Percentiles rank a stretch among this genome's conserved stretches.
These are phyloP conservation scores for Enteromius trimaculatus DNA, from an alignment of 2,797 vertebrate species.

Conservation along the genomic window DNA sequence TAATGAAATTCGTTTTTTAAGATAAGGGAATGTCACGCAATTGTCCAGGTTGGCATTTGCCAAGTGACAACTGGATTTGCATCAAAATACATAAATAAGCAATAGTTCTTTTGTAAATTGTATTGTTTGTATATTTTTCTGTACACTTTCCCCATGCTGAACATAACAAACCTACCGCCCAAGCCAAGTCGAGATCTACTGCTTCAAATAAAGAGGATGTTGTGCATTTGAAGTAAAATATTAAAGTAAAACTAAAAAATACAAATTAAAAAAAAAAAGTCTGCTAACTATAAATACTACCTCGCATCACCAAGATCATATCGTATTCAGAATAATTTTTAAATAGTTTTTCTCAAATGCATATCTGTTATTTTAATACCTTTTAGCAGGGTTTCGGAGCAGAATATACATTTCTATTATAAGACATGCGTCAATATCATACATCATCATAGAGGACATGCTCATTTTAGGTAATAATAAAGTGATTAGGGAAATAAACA, in stretches of 20 bases:
- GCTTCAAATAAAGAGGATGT: neutral
- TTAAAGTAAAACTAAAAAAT: neutral
- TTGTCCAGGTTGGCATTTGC: neutral
- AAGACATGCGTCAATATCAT: neutral
- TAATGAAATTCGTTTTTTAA: neutral
- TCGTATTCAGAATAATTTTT: neutral
- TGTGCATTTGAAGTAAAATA: neutral
- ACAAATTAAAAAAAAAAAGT: neutral
- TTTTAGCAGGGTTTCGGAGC: neutral
- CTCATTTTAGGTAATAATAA: neutral
- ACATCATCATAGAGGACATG: neutral
- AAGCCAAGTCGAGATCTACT: neutral
- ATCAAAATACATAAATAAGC: neutral
- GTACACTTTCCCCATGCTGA: neutral
- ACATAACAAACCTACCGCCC: neutral
- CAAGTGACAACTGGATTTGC: neutral
- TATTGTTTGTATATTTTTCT: neutral
- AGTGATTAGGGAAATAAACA: neutral
- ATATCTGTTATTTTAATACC: neutral
- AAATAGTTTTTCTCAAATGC: neutral
- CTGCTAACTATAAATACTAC: neutral
- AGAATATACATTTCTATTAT: neutral
- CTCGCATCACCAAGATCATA: neutral
- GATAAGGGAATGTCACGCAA: neutral
- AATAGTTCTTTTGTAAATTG: neutral